These are phyloP conservation scores for Drosophila yakuba DNA, from an alignment of 1,140 invertebrate species.

Conservation along the genomic window DNA sequence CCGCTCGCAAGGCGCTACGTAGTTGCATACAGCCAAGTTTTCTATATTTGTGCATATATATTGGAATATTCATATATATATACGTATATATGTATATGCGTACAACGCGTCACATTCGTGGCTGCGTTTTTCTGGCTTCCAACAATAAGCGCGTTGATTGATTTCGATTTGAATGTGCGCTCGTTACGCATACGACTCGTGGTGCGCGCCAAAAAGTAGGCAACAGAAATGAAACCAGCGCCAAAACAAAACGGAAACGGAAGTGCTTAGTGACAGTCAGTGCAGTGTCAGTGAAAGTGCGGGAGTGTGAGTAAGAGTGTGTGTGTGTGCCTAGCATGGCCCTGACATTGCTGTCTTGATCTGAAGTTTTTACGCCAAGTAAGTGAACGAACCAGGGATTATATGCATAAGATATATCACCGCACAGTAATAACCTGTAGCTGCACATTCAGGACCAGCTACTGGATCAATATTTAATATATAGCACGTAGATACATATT, in stretches of 20 bases:
- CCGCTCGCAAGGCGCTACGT: constrained; percentile 14
- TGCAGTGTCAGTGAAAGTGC: constrained; percentile 20
- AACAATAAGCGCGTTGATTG: constrained; percentile 72
- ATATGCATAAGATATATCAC: constrained; percentile 9
- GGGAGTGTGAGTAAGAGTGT: neutral
- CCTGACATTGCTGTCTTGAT: constrained; percentile 32
- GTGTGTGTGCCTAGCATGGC: constrained; percentile 18
- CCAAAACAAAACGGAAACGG: constrained; percentile 69
- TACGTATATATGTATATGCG: neutral
- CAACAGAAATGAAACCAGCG: constrained; percentile 38
- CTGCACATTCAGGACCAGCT: constrained; percentile 22
- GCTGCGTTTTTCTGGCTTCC: constrained; percentile 39
- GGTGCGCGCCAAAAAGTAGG: constrained; percentile 69
- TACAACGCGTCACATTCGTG: constrained; percentile 8
- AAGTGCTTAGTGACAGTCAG: constrained; percentile 65
- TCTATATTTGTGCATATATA: constrained; percentile 14
- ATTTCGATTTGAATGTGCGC: constrained; percentile 78
- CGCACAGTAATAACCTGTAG: constrained; percentile 1
- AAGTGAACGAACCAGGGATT: constrained; percentile 28
- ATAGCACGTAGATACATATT: constrained; percentile 49
- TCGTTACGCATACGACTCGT: constrained; percentile 76
- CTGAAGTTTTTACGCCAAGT: constrained; percentile 17
- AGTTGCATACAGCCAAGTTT: constrained; percentile 6
- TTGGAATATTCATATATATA: constrained; percentile 3
- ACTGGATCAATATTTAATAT: constrained; percentile 46